Conservation (phyloP, 2,888 invertebrate genomes). For the Cryptus armator region DNA sequence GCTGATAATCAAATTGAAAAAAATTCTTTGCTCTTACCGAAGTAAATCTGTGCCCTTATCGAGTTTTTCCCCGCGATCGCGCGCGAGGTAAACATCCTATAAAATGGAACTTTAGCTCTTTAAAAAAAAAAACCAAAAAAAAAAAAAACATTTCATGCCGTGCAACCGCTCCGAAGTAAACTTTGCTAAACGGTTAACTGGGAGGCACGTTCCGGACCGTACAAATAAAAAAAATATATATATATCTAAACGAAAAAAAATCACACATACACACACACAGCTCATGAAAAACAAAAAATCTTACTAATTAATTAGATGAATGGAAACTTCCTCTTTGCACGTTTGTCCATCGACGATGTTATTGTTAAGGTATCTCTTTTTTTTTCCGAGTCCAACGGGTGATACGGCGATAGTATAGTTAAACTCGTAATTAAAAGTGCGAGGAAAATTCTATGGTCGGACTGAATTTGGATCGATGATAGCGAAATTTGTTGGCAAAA, state of each 20-base stretch:
- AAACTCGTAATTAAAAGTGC: conserved; percentile 44
- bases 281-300: conserved; percentile 51
- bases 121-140: not conserved
- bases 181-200: conserved; percentile 16
- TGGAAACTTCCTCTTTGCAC: conserved; percentile 68
- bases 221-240: conserved; percentile 45
- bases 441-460: conserved; percentile 31
- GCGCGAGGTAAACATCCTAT: not conserved
- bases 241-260: conserved; percentile 11
- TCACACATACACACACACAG: conserved; percentile 38
- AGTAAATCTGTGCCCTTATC: conserved; percentile 30
- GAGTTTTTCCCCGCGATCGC: not conserved
- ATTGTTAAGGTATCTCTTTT: conserved; percentile 66
- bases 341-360: conserved; percentile 68
- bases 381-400: conserved; percentile 63
- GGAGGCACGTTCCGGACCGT: conserved; percentile 42
- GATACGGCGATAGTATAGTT: conserved; percentile 56
- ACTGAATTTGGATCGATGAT: conserved; percentile 52
- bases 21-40: conserved; percentile 46
- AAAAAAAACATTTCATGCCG: conserved; percentile 50
- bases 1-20: conserved; percentile 65
- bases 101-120: conserved; percentile 26
- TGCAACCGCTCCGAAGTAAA: conserved; percentile 51
- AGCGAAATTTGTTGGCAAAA: conserved; percentile 50
- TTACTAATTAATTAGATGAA: conserved; percentile 63